Evolutionary conservation across 2,113 vertebrate genomes (phyloP).

Genomic region (Electrona antarctica): DNA sequence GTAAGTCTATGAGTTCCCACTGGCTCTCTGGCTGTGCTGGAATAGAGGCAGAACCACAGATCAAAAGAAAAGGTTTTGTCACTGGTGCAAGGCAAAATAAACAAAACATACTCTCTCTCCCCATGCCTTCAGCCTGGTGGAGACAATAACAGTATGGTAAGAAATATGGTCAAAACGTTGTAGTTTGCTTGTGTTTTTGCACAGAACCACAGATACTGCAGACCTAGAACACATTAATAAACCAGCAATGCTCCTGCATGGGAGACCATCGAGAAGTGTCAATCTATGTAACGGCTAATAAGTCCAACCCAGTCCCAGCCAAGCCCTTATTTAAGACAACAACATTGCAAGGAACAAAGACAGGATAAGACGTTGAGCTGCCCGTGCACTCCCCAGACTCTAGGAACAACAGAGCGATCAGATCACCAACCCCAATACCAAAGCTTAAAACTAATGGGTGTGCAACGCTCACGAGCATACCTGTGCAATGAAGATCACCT

Average conservation of each 20-base stretch:
- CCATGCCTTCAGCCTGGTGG: no score
- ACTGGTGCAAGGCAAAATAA: no score
- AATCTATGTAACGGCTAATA: not conserved
- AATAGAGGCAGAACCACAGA: not conserved
- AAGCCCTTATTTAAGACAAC: slow-evolving; percentile 16
- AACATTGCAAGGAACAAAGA: slow-evolving; percentile 25
- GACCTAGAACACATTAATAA: no score
- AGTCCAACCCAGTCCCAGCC: not conserved
- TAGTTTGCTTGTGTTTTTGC: no score
- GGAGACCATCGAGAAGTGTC: not conserved
- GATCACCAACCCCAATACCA: not conserved
- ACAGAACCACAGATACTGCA: no score
- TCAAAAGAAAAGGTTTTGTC: not conserved
- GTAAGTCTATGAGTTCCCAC: not conserved
- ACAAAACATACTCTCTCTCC: no score
- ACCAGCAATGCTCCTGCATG: slow-evolving; percentile 7
- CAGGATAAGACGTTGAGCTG: not conserved
- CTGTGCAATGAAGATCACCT: slow-evolving; percentile 48
- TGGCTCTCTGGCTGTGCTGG: not conserved
- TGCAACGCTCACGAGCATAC: slow-evolving; percentile 54
- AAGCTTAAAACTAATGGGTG: slow-evolving; percentile 31
- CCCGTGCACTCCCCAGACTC: not conserved
- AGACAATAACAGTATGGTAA: no score
- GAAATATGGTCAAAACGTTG: no score
- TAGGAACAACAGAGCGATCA: not conserved